Base-by-base conservation (phyloP, 1,140 invertebrate species). In the roundworm (Caenorhabditis elegans) region DNA sequence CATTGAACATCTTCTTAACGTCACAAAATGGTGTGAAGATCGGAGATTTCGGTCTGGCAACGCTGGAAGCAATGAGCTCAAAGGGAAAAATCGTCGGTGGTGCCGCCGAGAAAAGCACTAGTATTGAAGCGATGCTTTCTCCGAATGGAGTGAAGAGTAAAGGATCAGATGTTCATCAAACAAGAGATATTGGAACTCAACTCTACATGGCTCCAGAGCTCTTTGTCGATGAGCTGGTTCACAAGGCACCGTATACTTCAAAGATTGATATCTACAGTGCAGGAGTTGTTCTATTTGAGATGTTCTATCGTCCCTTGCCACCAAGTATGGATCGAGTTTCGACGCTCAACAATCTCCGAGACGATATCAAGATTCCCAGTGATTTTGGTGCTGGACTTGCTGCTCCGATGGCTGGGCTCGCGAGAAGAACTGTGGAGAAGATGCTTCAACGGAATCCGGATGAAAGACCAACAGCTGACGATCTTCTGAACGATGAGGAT, bases 21-120 rank as follows among this genome's bases (percentile, higher is more conserved):
- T 94, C 93, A 10, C 93, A 94, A 84, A 96, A 98, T 90, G 95
- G 96, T 91, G 96, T 98, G 0, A 98, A 98, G 92, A 98, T 98
- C 88, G 96, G 96, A 60, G 96, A 98, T 91, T 98, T 98, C 91
- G 96, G 96, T 28, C 91, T 98, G 0, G 96, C 96, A 0, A 98
- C 96, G 0, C 95, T 93, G 24, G 93, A 79, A 19, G 26, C 26
- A n/a, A 70, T 70, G 60, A 70, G n/a, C 22, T 39, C 34, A 2
- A 70, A 24, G 22, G 34, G 1, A 15, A 70, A 70, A 17, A 22
- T 22, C 5, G 3, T 28, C 0, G 17, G 8, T 11, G 13, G 5
- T n/a, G n/a, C 24, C 10, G 60, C 43, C n/a, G 47, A 51, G 3
- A 48, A 24, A 5, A 51, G 86, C 77, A 39, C 22, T 24, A 28